Evolutionary conservation across 2,113 vertebrate genomes (phyloP).

Genomic region (Rousettus leschenaultii): DNA sequence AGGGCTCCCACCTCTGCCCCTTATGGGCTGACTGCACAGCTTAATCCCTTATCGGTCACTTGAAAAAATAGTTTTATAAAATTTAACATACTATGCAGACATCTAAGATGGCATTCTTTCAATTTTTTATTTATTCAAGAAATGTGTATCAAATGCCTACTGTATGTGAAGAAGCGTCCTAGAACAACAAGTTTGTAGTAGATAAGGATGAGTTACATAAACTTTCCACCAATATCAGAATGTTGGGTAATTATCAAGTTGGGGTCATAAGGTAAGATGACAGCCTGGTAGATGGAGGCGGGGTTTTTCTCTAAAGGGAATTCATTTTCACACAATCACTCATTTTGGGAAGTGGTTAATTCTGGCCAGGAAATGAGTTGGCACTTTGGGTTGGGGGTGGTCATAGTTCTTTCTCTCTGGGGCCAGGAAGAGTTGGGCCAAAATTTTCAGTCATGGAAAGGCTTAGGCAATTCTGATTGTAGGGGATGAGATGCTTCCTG

Average conservation of each 20-base stretch:
- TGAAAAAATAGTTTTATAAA: neutral
- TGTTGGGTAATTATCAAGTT: slow-evolving; percentile 10
- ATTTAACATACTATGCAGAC: neutral
- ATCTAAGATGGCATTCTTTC: neutral
- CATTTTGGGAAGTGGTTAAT: slow-evolving; percentile 58
- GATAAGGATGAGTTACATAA: neutral
- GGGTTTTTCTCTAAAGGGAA: slow-evolving; percentile 39
- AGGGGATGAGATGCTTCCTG: neutral
- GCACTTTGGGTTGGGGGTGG: slow-evolving; percentile 19
- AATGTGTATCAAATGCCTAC: neutral
- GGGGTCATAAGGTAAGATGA: slow-evolving; percentile 42
- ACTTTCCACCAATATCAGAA: neutral
- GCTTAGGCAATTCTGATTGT: neutral
- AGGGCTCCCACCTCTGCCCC: neutral
- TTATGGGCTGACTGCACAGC: neutral
- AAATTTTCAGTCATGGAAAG: neutral
- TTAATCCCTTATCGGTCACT: neutral
- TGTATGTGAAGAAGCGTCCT: neutral
- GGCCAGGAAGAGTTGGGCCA: neutral
- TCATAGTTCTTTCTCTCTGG: slow-evolving; percentile 23
- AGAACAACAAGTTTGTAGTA: neutral
- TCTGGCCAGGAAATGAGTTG: slow-evolving; percentile 67
- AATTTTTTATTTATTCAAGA: neutral
- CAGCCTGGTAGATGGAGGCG: neutral
- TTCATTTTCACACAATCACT: neutral